A percentile compares a stretch with the other conserved stretches of the same genome.
phyloP scores from a whole-genome alignment of 1,140 invertebrate genomes.

The Zophobas morio region DNA sequence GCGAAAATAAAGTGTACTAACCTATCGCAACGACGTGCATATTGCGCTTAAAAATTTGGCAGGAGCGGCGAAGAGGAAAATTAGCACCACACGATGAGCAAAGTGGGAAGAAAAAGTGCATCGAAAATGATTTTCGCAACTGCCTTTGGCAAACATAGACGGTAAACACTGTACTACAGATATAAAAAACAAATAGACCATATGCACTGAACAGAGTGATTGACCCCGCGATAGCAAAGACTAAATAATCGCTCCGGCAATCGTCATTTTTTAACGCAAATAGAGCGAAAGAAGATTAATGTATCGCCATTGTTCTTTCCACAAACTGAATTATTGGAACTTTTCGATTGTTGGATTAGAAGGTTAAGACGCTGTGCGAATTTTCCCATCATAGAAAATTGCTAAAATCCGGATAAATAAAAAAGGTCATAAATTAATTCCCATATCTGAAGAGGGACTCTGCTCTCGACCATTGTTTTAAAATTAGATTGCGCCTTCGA shows the following conservation, averaged over 20 bases:
- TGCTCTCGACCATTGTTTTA: conserved; percentile 52
- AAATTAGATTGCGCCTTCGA: conserved; percentile 53
- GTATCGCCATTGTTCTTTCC: not conserved
- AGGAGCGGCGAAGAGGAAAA: conserved; percentile 22
- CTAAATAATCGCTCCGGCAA: conserved; percentile 48
- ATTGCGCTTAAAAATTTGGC: conserved; percentile 16
- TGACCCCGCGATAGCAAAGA: conserved; percentile 57
- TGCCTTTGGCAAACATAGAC: conserved; percentile 59
- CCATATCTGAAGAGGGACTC: conserved; percentile 36
- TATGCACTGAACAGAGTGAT: conserved; percentile 58
- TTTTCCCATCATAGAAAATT: conserved; percentile 24
- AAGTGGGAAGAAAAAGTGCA: conserved; percentile 44
- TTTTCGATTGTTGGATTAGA: conserved; percentile 2
- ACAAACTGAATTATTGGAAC: not conserved
- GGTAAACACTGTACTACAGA: conserved; percentile 60
- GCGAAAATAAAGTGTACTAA: conserved; percentile 49
- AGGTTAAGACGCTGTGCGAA: conserved; percentile 3
- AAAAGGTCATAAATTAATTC: conserved; percentile 10
- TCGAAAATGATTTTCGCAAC: conserved; percentile 55
- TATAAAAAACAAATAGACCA: conserved; percentile 64
- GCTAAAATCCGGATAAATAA: not conserved
- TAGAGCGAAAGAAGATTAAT: conserved; percentile 36
- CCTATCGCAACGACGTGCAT: conserved; percentile 43
- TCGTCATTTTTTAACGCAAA: conserved; percentile 47
- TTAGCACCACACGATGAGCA: conserved; percentile 17